Percentiles rank a stretch among this genome's conserved stretches.
Conservation (phyloP, 2,113 vertebrate species). For the Cephalopholis sonnerati region DNA sequence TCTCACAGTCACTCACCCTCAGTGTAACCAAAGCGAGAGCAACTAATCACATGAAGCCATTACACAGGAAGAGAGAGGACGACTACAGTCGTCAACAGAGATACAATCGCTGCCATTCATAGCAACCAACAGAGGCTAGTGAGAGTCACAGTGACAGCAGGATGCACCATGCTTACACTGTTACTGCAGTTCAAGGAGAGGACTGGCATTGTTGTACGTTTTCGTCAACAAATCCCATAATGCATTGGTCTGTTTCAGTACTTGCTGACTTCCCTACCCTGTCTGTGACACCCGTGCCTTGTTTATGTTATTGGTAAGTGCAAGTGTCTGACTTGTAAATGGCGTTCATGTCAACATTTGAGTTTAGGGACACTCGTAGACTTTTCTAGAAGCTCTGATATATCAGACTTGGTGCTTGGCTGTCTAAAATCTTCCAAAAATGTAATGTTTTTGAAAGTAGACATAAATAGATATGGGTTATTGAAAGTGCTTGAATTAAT, state of each 20-base stretch:
- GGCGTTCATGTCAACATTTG: background rate
- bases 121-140: background rate
- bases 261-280: background rate
- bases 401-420: background rate
- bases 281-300: background rate
- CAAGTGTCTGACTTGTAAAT: background rate
- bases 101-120: conserved; percentile 69
- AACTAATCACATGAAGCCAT: conserved; percentile 50
- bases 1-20: conserved; percentile 60
- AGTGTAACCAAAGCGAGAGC: conserved; percentile 33
- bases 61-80: conserved; percentile 45
- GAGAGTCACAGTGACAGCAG: conserved; percentile 23
- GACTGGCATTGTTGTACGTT: conserved; percentile 2
- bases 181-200: conserved; percentile 5
- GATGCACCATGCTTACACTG: background rate
- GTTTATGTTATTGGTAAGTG: background rate
- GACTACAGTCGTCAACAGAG: conserved; percentile 45
- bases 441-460: too few species aligned
- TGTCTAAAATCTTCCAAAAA: too few species aligned
- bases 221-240: background rate
- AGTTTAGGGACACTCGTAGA: background rate
- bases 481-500: too few species aligned
- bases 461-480: too few species aligned
- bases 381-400: too few species aligned
- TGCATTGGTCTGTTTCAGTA: background rate